Conservation (phyloP, 2,113 vertebrate genomes). For the cattle (Bos taurus) region ARS-UCD2.0 NC_037332.1:22239001-22239500, state of each 20-base stretch:
- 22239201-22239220: fast-evolving
- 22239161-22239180: neutral
- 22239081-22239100: neutral
- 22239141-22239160: neutral
- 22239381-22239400: constrained; percentile 19
- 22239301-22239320: neutral
- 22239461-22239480: neutral
- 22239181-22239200: neutral
- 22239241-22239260: neutral
- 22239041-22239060: neutral
- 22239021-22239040: neutral
- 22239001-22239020: neutral
- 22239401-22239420: constrained; percentile 37
- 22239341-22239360: neutral
- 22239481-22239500: constrained; percentile 29
- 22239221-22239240: neutral
- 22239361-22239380: constrained; percentile 11
- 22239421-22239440: constrained; percentile 18
- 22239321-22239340: neutral
- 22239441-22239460: neutral
- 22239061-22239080: neutral
- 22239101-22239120: neutral
- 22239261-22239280: neutral
- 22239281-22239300: neutral
- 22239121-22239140: neutral